Evolutionary conservation across 2,888 invertebrate genomes (phyloP), one percentile per base, ranked within the genome.

Genomic region (Pandemis cinnamomeana): DNA sequence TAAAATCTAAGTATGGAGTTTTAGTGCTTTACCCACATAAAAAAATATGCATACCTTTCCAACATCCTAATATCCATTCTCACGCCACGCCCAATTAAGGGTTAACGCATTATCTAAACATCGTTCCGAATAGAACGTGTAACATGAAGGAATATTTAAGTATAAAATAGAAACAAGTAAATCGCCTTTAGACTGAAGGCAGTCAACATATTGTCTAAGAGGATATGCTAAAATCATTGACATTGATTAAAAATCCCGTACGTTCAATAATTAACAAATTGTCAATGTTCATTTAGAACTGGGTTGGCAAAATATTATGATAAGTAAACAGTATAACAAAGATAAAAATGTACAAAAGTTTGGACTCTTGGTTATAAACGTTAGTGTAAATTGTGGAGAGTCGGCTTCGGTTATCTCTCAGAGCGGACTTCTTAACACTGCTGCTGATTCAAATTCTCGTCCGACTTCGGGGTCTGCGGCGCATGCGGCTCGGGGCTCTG

Each of bases 391-490:
- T 78, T 76, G 75, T 79, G 79, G 79, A 83, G 78, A 82, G 83
- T 79, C 76, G 76, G 75, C 80, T 78, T 79, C 76, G 76, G 75
- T 80, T 78, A 71, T 79, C 76, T 79, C 44, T 71, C 77, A 79
- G 77, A 75, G 70, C 60, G 63, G 76, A 78, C 77, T 78, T 82
- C 84, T 90, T 95, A 95, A 92, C 92, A 95, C 87, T 95, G 95
- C 86, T 96, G 95, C 86, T 96, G 95, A 92, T 96, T 96, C 92
- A 96, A 95, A 94, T 96, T 96, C 89, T 96, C 96, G 88, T 97
- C 97, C 82, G 96, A 95, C 84, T 96, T 95, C 86, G 95, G 95
- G 85, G 92, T 92, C 87, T 93, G 95, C 87, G 91, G 89, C 83
- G 90, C 89, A 82, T 94, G 94, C 86, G 96, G 96, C 87, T 96